A percentile compares a stretch with the other conserved stretches of the same genome.
These are phyloP conservation scores for Lordiphosa collinella DNA, from an alignment of 1,140 invertebrate genomes.

Conservation along the genomic window DNA sequence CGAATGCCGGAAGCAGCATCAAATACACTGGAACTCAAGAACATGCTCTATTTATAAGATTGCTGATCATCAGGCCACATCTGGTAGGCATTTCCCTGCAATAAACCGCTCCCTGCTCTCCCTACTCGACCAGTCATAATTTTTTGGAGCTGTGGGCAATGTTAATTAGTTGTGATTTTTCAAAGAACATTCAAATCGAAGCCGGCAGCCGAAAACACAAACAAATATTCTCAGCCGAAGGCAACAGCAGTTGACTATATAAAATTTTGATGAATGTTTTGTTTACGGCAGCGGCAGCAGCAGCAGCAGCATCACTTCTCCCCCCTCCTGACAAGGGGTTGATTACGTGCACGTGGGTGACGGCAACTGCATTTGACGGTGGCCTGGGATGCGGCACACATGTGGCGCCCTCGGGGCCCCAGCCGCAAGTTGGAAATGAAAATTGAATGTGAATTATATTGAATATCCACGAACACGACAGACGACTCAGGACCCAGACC, in stretches of 20 bases:
- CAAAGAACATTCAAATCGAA: constrained; percentile 74
- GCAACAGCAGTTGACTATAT: constrained; percentile 63
- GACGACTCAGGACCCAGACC: background rate
- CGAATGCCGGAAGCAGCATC: constrained; percentile 4
- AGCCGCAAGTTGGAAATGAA: constrained; percentile 58
- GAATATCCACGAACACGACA: constrained; percentile 28
- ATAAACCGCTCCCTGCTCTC: background rate
- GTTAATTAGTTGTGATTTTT: constrained; percentile 78
- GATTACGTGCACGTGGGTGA: constrained; percentile 8
- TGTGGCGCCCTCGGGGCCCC: constrained; percentile 31
- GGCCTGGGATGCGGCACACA: constrained; percentile 47
- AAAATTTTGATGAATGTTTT: constrained; percentile 77
- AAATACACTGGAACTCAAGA: background rate
- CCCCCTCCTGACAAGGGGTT: constrained; percentile 36
- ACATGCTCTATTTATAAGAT: constrained; percentile 1
- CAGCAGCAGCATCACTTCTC: constrained; percentile 4
- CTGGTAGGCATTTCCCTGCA: constrained; percentile 2
- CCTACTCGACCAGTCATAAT: constrained; percentile 15
- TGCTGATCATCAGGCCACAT: background rate
- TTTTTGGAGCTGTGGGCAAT: constrained; percentile 46
- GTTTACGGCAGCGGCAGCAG: constrained; percentile 48
- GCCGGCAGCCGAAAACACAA: constrained; percentile 27
- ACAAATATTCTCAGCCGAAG: constrained; percentile 34
- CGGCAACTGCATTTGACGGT: constrained; percentile 6
- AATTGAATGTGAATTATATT: constrained; percentile 74